These are phyloP conservation scores for Boleophthalmus pectinirostris DNA, from an alignment of 2,113 vertebrate genomes.

Conservation along the genomic window DNA sequence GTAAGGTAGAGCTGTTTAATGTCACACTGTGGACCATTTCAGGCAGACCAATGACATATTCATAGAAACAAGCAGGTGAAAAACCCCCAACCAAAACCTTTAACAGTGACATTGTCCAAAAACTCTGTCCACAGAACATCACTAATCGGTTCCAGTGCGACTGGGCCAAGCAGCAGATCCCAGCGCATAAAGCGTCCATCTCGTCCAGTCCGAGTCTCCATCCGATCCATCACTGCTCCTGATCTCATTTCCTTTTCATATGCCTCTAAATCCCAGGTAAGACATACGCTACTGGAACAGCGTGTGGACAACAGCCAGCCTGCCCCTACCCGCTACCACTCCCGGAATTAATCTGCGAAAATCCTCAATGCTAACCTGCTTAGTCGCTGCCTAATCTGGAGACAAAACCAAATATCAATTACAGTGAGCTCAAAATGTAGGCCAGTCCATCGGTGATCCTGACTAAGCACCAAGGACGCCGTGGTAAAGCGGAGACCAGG, in stretches of 20 bases:
- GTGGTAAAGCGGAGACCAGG: conserved; percentile 18
- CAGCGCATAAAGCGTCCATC: conserved; percentile 41
- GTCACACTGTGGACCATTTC: too few species aligned
- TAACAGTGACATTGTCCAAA: too few species aligned
- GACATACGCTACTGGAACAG: conserved; percentile 38
- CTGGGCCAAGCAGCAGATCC: conserved; percentile 49
- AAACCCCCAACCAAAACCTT: too few species aligned
- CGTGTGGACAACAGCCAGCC: conserved; percentile 30
- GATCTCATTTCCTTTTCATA: conserved; percentile 71
- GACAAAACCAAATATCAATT: conserved; percentile 68
- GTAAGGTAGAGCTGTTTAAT: too few species aligned
- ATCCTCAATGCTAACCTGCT: conserved; percentile 68
- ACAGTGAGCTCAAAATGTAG: conserved; percentile 59
- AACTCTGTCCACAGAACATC: conserved; percentile 22
- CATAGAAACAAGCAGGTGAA: too few species aligned
- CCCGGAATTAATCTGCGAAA: conserved; percentile 73
- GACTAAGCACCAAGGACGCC: conserved; percentile 34
- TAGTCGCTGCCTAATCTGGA: conserved; percentile 64
- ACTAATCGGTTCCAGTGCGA: conserved; percentile 62
- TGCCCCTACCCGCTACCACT: conserved; percentile 54
- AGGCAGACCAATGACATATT: too few species aligned
- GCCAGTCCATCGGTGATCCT: conserved; percentile 49
- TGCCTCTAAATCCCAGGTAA: conserved; percentile 72
- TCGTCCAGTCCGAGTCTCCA: conserved; percentile 54
- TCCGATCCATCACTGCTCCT: conserved; percentile 54